Evolutionary conservation across 2,888 invertebrate genomes (phyloP), one percentile per base, ranked within the genome.

Genomic region (Lasius platythorax): DNA sequence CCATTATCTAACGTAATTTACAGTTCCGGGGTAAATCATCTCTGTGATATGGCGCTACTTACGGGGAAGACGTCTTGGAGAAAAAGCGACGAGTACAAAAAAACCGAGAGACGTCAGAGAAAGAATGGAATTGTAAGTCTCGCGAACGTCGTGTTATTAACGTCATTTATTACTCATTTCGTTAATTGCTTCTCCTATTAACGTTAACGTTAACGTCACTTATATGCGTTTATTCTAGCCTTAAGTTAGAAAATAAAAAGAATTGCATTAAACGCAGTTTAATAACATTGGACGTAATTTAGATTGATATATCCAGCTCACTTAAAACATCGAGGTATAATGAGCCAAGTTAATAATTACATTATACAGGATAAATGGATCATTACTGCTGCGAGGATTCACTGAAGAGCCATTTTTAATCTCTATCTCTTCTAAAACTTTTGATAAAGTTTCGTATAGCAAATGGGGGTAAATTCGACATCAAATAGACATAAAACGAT

Each of bases 21-120:
- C 72, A 84, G 68, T 78, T 76, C 68, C 74, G 76, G 72, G 73
- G 68, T 87, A 85, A 87, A 88, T 89, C 88, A 89, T 89, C 85
- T 81, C 82, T 75, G 56, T 82, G 81, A 83, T 83, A 82, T 23
- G 58, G 61, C 56, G 73, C 56, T 73, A 73, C 43, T 56, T 64
- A n/a, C n/a, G n/a, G n/a, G 23, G 50, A 79, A 46, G 37, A 72
- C n/a, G n/a, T 53, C 53, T 76, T 1, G 30, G 28, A 8, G 79
- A 61, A 81, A 72, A 81, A 63, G 73, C 43, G 37, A 72, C 61
- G 73, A 72, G 46, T 37, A 79, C n/a, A 58, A 78, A 30, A 63
- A 61, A 70, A 63, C 37, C 23, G 43, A 46, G 46, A 72, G 8
- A 12, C 23, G 5, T n/a, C 40, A 61, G 18, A 28, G 61, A 72